Conservation (phyloP, 2,113 vertebrate genomes). For the Brachirus orientalis region DNA sequence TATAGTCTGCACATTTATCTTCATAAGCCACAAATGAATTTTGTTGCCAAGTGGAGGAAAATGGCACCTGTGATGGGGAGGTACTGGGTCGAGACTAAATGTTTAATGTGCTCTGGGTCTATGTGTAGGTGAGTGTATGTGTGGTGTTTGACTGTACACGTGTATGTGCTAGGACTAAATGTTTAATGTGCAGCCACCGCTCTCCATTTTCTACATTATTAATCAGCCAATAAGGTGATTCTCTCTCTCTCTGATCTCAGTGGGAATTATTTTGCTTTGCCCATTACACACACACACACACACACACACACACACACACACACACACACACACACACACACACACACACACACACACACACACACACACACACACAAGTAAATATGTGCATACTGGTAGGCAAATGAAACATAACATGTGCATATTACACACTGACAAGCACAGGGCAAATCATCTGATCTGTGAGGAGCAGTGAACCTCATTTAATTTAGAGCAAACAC, state of each 20-base stretch:
- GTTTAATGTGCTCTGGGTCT: slow-evolving; percentile 35
- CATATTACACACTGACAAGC: not conserved
- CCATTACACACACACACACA: not conserved
- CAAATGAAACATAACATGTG: slow-evolving; percentile 3
- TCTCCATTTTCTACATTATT: slow-evolving; percentile 60
- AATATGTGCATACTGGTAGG: not conserved
- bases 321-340: not conserved
- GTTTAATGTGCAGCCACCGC: slow-evolving; percentile 34
- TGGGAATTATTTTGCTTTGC: slow-evolving; percentile 23
- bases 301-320: not conserved
- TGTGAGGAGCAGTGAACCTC: not conserved
- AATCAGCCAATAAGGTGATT: slow-evolving; percentile 51
- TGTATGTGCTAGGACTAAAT: slow-evolving; percentile 26
- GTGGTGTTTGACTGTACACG: slow-evolving; percentile 2
- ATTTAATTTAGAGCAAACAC: slow-evolving; percentile 5
- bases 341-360: slow-evolving; percentile 1
- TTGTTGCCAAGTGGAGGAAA: slow-evolving; percentile 7
- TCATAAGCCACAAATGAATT: slow-evolving; percentile 28
- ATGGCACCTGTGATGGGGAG: slow-evolving; percentile 6
- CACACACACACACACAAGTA: not conserved
- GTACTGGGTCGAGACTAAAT: slow-evolving; percentile 25
- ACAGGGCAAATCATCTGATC: not conserved
- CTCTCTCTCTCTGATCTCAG: slow-evolving; percentile 24
- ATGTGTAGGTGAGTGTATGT: slow-evolving; percentile 8
- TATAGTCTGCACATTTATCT: not conserved